Evolutionary conservation across 2,113 vertebrate species (phyloP).

Genomic region (Stomatorhinus ivindoensis): DNA sequence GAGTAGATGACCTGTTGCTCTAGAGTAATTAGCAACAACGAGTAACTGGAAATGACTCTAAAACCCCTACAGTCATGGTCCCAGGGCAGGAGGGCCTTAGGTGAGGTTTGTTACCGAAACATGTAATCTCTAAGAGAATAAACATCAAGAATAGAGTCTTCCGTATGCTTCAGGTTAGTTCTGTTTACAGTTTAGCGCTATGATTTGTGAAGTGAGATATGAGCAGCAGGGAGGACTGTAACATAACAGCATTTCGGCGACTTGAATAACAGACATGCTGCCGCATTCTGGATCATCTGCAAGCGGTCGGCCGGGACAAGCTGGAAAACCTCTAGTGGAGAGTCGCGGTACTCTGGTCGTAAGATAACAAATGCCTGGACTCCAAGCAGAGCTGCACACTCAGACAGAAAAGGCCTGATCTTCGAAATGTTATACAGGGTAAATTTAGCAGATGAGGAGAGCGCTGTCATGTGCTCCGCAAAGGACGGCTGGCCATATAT

Average conservation of each 20-base stretch:
- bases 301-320: neutral
- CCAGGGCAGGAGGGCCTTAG: neutral
- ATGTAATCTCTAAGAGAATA: neutral
- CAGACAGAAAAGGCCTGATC: neutral
- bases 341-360: neutral
- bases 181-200: neutral
- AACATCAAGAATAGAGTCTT: neutral
- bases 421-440: neutral
- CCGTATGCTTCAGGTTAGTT: neutral
- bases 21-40: neutral
- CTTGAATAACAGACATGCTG: neutral
- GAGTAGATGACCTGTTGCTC: neutral
- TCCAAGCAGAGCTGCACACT: neutral
- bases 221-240: neutral
- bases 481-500: neutral
- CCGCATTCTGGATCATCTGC: neutral
- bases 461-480: neutral
- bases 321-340: neutral
- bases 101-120: neutral
- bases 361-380: neutral
- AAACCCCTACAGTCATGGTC: neutral
- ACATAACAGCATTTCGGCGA: neutral
- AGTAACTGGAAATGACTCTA: neutral
- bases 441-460: neutral
- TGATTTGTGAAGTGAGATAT: neutral